These are phyloP conservation scores for Baryphthengus martii DNA, from an alignment of 2,113 vertebrate species.

Conservation along the genomic window DNA sequence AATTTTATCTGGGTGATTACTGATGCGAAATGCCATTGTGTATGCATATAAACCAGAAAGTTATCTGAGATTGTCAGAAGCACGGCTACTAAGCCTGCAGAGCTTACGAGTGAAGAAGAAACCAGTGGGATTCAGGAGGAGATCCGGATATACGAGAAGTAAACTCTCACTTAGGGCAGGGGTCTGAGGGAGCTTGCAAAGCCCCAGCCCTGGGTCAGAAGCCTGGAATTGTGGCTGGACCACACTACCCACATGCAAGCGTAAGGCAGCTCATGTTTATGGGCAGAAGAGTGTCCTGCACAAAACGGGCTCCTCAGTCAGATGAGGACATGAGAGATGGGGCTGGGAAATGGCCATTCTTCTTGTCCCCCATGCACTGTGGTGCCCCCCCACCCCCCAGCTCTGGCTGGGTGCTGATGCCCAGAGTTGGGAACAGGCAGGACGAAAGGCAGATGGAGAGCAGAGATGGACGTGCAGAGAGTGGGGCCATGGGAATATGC, in stretches of 20 bases:
- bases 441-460: background rate
- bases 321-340: background rate
- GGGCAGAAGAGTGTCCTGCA: background rate
- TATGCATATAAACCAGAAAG: background rate
- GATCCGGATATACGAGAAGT: background rate
- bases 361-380: accelerated
- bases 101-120: background rate
- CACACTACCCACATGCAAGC: accelerated
- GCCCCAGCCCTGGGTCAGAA: accelerated
- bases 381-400: too few species aligned
- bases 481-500: background rate
- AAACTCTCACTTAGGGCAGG: accelerated
- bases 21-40: accelerated
- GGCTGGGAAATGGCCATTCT: background rate
- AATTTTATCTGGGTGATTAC: background rate
- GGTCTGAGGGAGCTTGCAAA: background rate
- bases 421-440: background rate
- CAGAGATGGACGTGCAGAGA: background rate
- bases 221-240: background rate
- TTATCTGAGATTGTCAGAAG: background rate
- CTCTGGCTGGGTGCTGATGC: background rate
- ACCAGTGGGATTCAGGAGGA: background rate
- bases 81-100: background rate
- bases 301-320: background rate
- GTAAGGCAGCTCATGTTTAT: background rate